Conservation (phyloP, 2,113 vertebrate genomes). For the Scomber japonicus region DNA sequence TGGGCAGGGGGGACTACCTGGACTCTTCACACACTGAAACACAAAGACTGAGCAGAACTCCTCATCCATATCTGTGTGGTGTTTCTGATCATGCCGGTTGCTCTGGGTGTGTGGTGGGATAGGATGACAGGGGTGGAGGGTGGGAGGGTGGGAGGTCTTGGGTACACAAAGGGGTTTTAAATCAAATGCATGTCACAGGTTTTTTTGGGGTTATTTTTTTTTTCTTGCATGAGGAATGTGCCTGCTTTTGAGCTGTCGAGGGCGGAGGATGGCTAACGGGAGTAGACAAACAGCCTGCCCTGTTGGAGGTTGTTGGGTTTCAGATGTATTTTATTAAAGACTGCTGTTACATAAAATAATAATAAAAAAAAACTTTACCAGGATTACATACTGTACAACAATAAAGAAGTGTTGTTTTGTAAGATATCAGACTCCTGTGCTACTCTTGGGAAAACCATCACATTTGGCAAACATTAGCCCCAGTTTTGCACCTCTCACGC, state of each 20-base stretch:
- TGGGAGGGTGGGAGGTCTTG: neutral
- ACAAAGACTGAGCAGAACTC: conserved; percentile 30
- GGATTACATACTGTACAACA: conserved; percentile 75
- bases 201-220: conserved; percentile 69
- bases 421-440: conserved; percentile 61
- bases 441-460: neutral
- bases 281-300: conserved; percentile 30
- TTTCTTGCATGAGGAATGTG: conserved; percentile 86
- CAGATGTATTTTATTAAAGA: conserved; percentile 86
- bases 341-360: conserved; percentile 76
- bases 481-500: neutral
- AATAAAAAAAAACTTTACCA: conserved; percentile 56
- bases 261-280: conserved; percentile 19
- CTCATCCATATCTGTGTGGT: conserved; percentile 5
- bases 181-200: conserved; percentile 84
- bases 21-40: conserved; percentile 30
- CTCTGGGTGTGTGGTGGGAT: neutral
- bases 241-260: conserved; percentile 76
- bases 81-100: conserved; percentile 12
- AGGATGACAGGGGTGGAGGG: neutral
- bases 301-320: conserved; percentile 58
- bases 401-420: conserved; percentile 85
- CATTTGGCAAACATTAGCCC: neutral
- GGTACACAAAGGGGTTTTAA: conserved; percentile 45
- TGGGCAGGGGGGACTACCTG: neutral